Evolutionary conservation across 2,113 vertebrate species (phyloP).

Genomic region (Corvus cornix): DNA sequence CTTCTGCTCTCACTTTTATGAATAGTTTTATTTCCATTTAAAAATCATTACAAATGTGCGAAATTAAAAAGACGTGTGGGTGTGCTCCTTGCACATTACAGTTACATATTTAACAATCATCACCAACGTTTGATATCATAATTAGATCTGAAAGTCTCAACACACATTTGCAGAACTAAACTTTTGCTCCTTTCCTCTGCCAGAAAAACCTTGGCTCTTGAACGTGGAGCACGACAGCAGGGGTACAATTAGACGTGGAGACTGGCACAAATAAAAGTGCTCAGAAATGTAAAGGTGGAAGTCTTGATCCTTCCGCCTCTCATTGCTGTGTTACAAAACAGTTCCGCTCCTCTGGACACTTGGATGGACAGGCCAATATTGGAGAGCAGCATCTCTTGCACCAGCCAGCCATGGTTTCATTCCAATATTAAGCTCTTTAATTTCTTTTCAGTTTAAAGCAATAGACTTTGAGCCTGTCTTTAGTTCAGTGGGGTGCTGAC

Average conservation of each 20-base stretch:
- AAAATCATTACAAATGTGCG: neutral
- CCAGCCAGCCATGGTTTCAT: neutral
- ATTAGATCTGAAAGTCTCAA: neutral
- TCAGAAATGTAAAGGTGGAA: neutral
- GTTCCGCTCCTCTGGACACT: neutral
- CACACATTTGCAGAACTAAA: neutral
- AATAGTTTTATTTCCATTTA: neutral
- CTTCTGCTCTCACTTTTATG: neutral
- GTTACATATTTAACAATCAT: neutral
- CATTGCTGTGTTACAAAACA: neutral
- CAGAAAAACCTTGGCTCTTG: neutral
- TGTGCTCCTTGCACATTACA: neutral
- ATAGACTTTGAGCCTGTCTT: neutral
- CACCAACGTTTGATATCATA: neutral
- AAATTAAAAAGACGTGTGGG: neutral
- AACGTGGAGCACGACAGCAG: neutral
- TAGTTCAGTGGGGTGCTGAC: neutral
- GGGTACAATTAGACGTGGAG: neutral
- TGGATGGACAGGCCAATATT: too few relatives aligned
- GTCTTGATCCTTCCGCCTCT: neutral
- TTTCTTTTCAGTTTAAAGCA: neutral
- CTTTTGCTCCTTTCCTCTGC: neutral
- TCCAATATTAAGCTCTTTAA: neutral
- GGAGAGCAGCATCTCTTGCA: neutral
- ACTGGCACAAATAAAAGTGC: neutral